phyloP scores from a whole-genome alignment of 1,140 invertebrate species.

The Meteorus sp. region DNA sequence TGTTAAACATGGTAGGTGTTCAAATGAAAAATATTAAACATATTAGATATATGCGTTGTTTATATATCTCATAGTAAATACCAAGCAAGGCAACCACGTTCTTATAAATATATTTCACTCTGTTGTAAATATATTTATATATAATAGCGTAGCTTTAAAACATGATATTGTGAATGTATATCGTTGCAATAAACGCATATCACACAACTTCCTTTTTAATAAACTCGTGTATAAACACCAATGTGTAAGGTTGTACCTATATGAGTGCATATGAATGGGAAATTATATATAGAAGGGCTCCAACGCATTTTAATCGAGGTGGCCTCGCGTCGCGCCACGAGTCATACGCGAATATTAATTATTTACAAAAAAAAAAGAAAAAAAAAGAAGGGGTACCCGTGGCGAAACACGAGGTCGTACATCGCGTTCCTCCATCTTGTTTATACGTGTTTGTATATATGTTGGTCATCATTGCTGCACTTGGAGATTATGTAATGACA shows the following conservation, averaged over 20 bases:
- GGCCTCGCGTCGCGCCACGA: slow-evolving; percentile 4
- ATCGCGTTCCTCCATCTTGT: slow-evolving; percentile 10
- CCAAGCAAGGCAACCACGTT: background rate
- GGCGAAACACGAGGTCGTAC: slow-evolving; percentile 20
- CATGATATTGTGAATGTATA: slow-evolving; percentile 2
- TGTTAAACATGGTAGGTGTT: too few species aligned
- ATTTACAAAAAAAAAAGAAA: too few species aligned
- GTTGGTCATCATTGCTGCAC: slow-evolving; percentile 15
- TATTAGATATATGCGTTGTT: background rate
- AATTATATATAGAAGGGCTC: too few species aligned
- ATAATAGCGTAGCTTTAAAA: too few species aligned
- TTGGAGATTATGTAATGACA: slow-evolving; percentile 22
- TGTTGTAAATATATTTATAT: background rate
- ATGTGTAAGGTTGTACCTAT: slow-evolving; percentile 10
- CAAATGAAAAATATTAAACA: too few species aligned
- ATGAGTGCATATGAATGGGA: too few species aligned
- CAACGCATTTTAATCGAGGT: slow-evolving; percentile 23
- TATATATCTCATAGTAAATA: background rate
- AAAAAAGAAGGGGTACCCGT: slow-evolving; percentile 15
- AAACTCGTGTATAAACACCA: background rate
- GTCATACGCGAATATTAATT: slow-evolving; percentile 23
- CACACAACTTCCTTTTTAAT: background rate
- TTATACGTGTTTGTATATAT: too few species aligned
- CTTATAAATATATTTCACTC: slow-evolving; percentile 10
- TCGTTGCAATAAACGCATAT: background rate